A percentile compares a stretch with the other conserved stretches of the same genome.
Evolutionary conservation across 2,888 invertebrate species (phyloP).

Genomic region (Platerodrilus igneus): DNA sequence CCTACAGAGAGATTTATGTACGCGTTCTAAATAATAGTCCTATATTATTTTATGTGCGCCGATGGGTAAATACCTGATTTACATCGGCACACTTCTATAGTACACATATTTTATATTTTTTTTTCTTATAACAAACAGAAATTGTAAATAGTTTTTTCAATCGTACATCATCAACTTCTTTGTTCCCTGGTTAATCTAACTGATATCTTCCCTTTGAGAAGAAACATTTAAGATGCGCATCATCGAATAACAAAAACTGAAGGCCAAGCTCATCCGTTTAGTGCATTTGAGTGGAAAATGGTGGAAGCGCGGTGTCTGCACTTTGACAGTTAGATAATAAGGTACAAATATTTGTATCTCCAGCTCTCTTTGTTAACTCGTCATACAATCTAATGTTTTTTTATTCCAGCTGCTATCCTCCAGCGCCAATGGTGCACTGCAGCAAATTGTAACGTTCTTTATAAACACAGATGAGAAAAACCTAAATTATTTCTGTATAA

Average conservation of each 20-base stretch:
- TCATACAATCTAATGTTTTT: no score
- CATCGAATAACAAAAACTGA: conserved; percentile 26
- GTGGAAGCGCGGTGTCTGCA: conserved; percentile 37
- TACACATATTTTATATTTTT: conserved; percentile 10
- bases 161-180: no score
- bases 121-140: background rate
- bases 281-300: conserved; percentile 43
- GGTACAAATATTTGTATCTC: conserved; percentile 15
- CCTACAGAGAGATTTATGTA: conserved; percentile 37
- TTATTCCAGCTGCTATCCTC: conserved; percentile 3
- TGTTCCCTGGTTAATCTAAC: conserved; percentile 20
- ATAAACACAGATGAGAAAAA: background rate
- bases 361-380: conserved; percentile 13
- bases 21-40: conserved; percentile 37
- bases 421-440: conserved; percentile 7
- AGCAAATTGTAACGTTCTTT: background rate
- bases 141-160: background rate
- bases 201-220: no score
- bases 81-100: conserved; percentile 26
- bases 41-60: conserved; percentile 39
- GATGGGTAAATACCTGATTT: conserved; percentile 30
- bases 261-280: conserved; percentile 40
- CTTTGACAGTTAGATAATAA: conserved; percentile 25
- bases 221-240: conserved; percentile 11
- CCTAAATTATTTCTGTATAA: no score